Percentiles rank a stretch among this genome's conserved stretches.
Conservation (phyloP, 2,888 invertebrate species). For the Anodontia alba region DNA sequence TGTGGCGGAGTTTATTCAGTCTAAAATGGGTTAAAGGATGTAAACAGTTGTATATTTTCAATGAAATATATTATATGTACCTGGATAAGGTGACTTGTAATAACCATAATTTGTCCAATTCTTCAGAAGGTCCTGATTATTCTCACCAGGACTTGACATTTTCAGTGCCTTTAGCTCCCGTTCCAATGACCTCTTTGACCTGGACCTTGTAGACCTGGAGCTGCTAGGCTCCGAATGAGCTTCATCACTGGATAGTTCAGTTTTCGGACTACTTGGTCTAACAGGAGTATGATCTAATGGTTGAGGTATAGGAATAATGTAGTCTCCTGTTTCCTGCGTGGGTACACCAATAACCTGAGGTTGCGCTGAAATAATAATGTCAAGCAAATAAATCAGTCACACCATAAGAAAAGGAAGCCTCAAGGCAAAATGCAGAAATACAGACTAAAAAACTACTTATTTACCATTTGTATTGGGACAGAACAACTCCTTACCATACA, state of each 20-base stretch:
- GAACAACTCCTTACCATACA: too few relatives aligned
- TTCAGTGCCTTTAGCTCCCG: background rate
- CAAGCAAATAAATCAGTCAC: background rate
- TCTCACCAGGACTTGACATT: background rate
- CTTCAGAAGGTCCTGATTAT: background rate
- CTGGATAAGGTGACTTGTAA: background rate
- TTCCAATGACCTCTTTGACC: background rate
- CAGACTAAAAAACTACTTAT: background rate
- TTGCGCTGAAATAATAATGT: background rate
- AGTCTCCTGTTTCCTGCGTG: background rate
- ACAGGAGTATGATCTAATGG: background rate
- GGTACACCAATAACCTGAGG: background rate
- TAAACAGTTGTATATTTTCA: too few relatives aligned
- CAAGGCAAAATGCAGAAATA: background rate
- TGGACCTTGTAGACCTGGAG: background rate
- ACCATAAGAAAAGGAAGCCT: background rate
- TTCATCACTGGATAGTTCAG: background rate
- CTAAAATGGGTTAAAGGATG: too few relatives aligned
- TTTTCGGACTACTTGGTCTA: background rate
- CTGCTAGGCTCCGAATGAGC: background rate
- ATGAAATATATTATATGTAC: too few relatives aligned
- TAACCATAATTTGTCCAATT: constrained; percentile 1
- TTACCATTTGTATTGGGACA: background rate
- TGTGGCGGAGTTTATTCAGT: too few relatives aligned
- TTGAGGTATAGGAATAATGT: background rate